Percentiles rank a stretch among this genome's conserved stretches.
These are phyloP conservation scores for Euschistus heros DNA, from an alignment of 1,140 invertebrate species.

Conservation along the genomic window DNA sequence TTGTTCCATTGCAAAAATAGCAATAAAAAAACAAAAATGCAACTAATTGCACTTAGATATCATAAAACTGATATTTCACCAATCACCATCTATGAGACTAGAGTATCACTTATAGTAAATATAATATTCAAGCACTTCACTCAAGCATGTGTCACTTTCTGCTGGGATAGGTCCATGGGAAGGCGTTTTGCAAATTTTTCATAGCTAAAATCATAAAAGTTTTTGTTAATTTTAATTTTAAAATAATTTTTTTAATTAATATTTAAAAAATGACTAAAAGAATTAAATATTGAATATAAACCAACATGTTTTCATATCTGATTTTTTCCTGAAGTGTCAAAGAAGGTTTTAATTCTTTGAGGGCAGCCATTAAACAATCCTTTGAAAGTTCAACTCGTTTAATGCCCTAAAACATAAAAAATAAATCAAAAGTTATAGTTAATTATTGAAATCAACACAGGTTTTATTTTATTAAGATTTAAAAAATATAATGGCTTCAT, in stretches of 20 bases:
- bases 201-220: background rate
- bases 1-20: too few relatives aligned
- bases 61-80: too few relatives aligned
- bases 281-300: background rate
- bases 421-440: background rate
- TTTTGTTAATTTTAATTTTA: background rate
- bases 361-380: background rate
- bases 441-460: too few relatives aligned
- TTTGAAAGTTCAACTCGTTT: background rate
- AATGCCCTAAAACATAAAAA: background rate
- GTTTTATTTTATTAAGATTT: too few relatives aligned
- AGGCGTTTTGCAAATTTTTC: background rate
- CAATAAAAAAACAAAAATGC: too few relatives aligned
- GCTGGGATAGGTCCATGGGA: background rate
- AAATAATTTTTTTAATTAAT: background rate
- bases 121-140: too few relatives aligned
- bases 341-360: background rate
- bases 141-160: conserved; percentile 1
- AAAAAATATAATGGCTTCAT: too few relatives aligned
- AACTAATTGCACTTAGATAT: too few relatives aligned
- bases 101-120: too few relatives aligned
- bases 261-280: background rate
- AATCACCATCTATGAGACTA: too few relatives aligned
- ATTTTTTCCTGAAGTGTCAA: background rate
- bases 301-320: background rate